Evolutionary conservation across 2,888 invertebrate species (phyloP), one percentile per base, ranked within the genome.

Genomic region (Epicampocera succincta): DNA sequence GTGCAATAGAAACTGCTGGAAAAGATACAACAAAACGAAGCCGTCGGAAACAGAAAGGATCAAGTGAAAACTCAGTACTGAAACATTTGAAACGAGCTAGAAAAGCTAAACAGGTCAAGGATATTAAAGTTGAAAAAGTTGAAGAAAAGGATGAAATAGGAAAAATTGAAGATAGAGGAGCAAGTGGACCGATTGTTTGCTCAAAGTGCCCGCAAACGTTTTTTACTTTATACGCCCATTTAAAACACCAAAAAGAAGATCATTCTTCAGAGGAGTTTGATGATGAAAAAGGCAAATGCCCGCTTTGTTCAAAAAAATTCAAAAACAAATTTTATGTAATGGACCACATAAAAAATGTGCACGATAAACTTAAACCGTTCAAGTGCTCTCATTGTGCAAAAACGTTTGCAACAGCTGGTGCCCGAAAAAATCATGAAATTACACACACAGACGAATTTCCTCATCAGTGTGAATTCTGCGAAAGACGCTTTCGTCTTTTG

Each of bases 281-380:
- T 58, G 50, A 63, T 21, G 50, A 69, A 19, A 21, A 33, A 6
- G 56, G 42, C 42, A 74, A 17, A 29, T 84, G 84, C 58, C 52
- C 69, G 8, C 50, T 77, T 21, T 84, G 84, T 29, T 56, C 48
- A 29, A 79, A 74, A 63, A 38, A 65, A 12, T 84, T 84, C 56
- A 75, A 58, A 44, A 65, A 75, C 19, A 76, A 60, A 42, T 74
- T 71, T 42, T 80, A 80, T 48, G 71, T 84, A 25, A 48, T 48
- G 12, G 77, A 77, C n/a, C 84, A 84, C 17, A 66, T 79, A 33
- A 75, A 52, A 56, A 68, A 74, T 2, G 84, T 84, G 4, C 84
- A 84, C 68, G 60, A 81, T 44, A 77, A 80, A 61, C 8, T 72
- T 12, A 83, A 83, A 15, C 84, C 84, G 2, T 83, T 69, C 21